Conservation (phyloP, 2,797 vertebrate species). For the Melanotaenia nigrans region DNA sequence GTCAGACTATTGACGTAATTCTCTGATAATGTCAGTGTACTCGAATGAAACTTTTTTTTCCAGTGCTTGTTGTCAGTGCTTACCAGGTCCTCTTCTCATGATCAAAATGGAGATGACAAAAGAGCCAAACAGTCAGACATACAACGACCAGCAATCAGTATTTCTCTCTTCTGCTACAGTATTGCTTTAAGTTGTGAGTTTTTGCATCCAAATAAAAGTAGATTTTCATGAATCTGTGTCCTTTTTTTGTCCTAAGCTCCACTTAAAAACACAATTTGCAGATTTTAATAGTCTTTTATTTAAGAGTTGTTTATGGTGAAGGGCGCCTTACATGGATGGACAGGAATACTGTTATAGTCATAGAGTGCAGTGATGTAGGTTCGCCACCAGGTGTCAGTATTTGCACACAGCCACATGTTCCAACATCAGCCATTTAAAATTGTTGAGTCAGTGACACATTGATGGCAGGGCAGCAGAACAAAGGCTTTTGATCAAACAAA, state of each 20-base stretch:
- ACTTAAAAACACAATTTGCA: background rate
- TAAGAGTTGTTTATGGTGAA: too few species aligned
- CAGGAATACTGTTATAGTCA: background rate
- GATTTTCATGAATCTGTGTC: constrained; percentile 78
- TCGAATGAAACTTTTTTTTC: constrained; percentile 62
- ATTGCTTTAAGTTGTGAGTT: constrained; percentile 82
- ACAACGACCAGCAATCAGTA: constrained; percentile 79
- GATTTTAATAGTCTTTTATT: background rate
- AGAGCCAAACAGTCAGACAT: constrained; percentile 65
- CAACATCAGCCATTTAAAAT: background rate
- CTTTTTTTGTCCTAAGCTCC: constrained; percentile 7
- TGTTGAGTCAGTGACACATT: constrained; percentile 15
- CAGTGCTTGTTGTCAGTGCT: constrained; percentile 67
- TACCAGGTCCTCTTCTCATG: constrained; percentile 53
- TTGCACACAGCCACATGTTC: background rate
- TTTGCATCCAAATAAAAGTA: constrained; percentile 85
- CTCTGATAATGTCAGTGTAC: constrained; percentile 67
- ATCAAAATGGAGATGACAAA: constrained; percentile 55
- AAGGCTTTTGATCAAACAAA: constrained; percentile 51
- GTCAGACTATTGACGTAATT: constrained; percentile 36
- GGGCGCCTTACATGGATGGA: too few species aligned
- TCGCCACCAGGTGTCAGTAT: constrained; percentile 63
- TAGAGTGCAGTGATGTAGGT: constrained; percentile 13
- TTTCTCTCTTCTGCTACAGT: constrained; percentile 77
- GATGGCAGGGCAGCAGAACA: constrained; percentile 40